Percentiles rank a stretch among this genome's conserved stretches.
Evolutionary conservation across 2,113 vertebrate species (phyloP).

Genomic region (Syngnathoides biaculeatus): DNA sequence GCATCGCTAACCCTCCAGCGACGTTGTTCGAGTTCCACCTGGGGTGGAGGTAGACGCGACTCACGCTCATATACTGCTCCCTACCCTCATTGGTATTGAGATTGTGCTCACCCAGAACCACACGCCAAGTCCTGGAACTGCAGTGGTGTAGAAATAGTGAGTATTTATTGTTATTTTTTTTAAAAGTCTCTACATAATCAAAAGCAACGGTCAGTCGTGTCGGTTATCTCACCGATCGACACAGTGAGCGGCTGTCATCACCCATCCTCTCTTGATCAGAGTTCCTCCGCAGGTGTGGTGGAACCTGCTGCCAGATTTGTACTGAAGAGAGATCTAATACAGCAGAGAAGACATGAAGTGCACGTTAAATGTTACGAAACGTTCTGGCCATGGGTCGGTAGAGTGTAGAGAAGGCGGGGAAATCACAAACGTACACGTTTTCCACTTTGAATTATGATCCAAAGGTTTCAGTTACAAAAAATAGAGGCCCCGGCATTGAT

Average conservation of each 20-base stretch:
- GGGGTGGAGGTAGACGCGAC: constrained; percentile 70
- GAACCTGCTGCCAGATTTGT: constrained; percentile 57
- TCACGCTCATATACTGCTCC: constrained; percentile 79
- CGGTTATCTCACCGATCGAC: constrained; percentile 52
- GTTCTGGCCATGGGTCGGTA: neutral
- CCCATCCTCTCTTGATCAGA: constrained; percentile 78
- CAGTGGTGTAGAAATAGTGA: neutral
- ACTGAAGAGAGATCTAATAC: constrained; percentile 73
- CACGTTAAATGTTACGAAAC: neutral
- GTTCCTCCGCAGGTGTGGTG: constrained; percentile 83
- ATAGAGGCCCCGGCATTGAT: neutral
- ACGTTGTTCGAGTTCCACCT: constrained; percentile 74
- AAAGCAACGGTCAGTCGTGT: neutral
- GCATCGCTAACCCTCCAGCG: constrained; percentile 70
- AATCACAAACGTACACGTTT: neutral
- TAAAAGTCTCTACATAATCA: neutral
- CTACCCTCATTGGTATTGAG: constrained; percentile 68
- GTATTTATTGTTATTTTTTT: neutral
- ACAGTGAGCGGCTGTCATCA: constrained; percentile 85
- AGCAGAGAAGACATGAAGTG: neutral
- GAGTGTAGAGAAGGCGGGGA: neutral
- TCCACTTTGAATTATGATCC: neutral
- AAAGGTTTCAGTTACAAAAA: neutral
- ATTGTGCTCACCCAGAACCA: constrained; percentile 84
- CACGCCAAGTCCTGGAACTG: constrained; percentile 69